phyloP scores from a whole-genome alignment of 2,888 invertebrate genomes.

The Dastarcus helophoroides region DNA sequence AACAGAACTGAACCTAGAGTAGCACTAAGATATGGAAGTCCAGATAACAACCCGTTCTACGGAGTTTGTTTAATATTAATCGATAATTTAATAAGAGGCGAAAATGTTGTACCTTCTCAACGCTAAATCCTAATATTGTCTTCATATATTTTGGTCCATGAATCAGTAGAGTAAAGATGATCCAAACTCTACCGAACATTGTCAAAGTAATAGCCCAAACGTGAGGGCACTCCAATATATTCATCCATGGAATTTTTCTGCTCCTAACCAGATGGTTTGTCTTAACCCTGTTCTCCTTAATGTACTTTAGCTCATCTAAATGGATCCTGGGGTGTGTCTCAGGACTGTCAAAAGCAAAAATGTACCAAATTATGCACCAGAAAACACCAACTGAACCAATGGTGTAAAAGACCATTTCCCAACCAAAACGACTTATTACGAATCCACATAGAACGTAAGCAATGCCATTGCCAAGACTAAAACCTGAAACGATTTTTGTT shows the following conservation, averaged over 20 bases:
- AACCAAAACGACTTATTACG: conserved; percentile 54
- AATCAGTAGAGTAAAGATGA: conserved; percentile 60
- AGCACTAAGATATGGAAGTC: conserved; percentile 57
- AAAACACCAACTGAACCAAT: conserved; percentile 48
- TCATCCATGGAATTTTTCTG: conserved; percentile 50
- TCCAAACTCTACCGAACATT: conserved; percentile 65
- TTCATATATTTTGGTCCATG: conserved; percentile 62
- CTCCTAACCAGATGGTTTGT: conserved; percentile 39
- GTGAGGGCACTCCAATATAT: conserved; percentile 51
- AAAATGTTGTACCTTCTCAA: conserved; percentile 53
- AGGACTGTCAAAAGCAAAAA: conserved; percentile 56
- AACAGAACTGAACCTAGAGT: conserved; percentile 59
- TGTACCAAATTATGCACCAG: conserved; percentile 60
- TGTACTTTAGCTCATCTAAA: conserved; percentile 50
- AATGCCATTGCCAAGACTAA: conserved; percentile 61
- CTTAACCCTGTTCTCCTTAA: conserved; percentile 47
- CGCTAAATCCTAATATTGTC: conserved; percentile 53
- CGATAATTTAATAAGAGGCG: too few relatives aligned
- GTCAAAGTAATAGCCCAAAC: conserved; percentile 62
- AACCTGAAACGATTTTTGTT: too few relatives aligned
- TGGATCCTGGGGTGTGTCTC: conserved; percentile 57
- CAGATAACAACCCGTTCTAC: conserved; percentile 54
- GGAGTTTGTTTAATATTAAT: conserved; percentile 22
- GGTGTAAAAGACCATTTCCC: conserved; percentile 58
- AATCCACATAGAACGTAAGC: conserved; percentile 61